A percentile compares a stretch with the other conserved stretches of the same genome.
These are phyloP conservation scores for Zygothrica quintamaculata DNA, from an alignment of 2,888 invertebrate species.

Conservation along the genomic window DNA sequence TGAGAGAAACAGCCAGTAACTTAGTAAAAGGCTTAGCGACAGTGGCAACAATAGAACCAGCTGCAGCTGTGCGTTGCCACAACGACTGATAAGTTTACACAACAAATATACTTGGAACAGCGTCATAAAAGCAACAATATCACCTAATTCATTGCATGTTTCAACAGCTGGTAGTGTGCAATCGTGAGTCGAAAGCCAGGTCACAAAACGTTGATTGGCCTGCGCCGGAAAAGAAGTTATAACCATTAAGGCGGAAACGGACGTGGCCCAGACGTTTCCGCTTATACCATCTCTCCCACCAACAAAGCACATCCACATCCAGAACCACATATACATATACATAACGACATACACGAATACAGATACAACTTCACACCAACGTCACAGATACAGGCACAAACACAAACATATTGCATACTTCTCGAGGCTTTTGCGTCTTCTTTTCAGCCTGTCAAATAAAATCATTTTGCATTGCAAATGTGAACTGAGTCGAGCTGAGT, in stretches of 20 bases:
- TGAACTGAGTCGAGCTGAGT: constrained; percentile 19
- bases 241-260: constrained; percentile 74
- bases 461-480: constrained; percentile 70
- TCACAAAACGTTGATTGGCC: constrained; percentile 70
- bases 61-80: constrained; percentile 35
- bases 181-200: constrained; percentile 45
- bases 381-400: too few species aligned
- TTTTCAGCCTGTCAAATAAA: constrained; percentile 57
- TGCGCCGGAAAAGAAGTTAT: constrained; percentile 73
- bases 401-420: constrained; percentile 43
- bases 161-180: constrained; percentile 49
- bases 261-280: constrained; percentile 77
- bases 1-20: too few species aligned
- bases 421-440: constrained; percentile 17
- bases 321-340: constrained; percentile 21
- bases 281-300: constrained; percentile 34
- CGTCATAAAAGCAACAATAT: constrained; percentile 17
- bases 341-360: neutral
- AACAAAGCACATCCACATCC: constrained; percentile 11
- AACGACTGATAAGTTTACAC: constrained; percentile 60
- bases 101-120: constrained; percentile 39
- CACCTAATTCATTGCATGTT: constrained; percentile 31
- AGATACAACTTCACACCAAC: constrained; percentile 50
- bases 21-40: constrained; percentile 34
- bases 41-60: constrained; percentile 43